These are phyloP conservation scores for Stichopus horrens DNA, from an alignment of 53 echinoderm and acorn worm genomes.

Conservation along the genomic window DNA sequence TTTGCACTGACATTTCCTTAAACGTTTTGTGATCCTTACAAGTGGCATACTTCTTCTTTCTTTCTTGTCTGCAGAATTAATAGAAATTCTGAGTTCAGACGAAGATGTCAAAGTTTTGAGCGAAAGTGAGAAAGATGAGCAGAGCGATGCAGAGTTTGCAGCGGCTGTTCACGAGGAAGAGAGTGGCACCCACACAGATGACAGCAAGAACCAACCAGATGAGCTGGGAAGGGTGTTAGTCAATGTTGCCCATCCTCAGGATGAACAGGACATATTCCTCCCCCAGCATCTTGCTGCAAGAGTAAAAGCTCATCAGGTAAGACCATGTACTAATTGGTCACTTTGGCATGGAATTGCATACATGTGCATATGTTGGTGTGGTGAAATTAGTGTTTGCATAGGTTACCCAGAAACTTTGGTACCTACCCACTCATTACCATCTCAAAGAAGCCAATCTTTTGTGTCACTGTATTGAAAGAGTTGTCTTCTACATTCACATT, in stretches of 20 bases:
- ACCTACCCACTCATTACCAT: neutral
- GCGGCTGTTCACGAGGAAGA: conserved; percentile 44
- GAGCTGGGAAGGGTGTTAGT: conserved; percentile 79
- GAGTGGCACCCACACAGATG: conserved; percentile 87
- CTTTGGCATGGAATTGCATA: neutral
- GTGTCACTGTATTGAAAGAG: too few species aligned
- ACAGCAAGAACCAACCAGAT: conserved; percentile 73
- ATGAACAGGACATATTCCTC: conserved; percentile 84
- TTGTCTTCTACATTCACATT: too few species aligned
- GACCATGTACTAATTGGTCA: neutral
- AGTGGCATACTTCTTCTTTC: neutral
- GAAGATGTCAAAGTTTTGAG: conserved; percentile 86
- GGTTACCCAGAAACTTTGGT: neutral
- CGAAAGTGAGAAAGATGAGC: conserved; percentile 65
- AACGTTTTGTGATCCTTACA: neutral
- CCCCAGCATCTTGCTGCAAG: conserved; percentile 58
- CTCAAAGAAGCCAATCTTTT: too few species aligned
- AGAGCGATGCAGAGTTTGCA: conserved; percentile 42
- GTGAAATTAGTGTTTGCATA: neutral
- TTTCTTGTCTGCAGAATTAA: conserved; percentile 52
- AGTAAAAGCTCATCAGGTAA: conserved; percentile 91
- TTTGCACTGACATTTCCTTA: neutral
- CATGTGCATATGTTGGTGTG: neutral
- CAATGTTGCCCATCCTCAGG: conserved; percentile 78
- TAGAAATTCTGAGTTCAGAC: conserved; percentile 84